Percentiles rank a stretch among this genome's conserved stretches.
phyloP scores from a whole-genome alignment of 2,888 invertebrate genomes.

The Agonopterix alstromeriana region DNA sequence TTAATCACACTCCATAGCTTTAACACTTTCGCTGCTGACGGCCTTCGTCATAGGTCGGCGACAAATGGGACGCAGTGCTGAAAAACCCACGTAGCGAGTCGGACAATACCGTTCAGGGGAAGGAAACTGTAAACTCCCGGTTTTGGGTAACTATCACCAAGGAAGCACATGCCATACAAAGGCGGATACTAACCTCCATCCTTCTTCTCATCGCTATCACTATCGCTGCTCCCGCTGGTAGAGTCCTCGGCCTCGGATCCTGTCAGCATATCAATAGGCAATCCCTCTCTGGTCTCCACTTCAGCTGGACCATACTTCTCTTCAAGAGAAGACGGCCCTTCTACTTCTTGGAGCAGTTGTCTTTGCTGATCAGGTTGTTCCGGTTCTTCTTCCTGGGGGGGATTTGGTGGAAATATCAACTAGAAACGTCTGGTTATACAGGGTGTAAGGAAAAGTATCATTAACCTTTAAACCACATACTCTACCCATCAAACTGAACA shows the following conservation, averaged over 20 bases:
- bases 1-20: no score
- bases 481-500: no score
- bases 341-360: constrained; percentile 13
- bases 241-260: constrained; percentile 52
- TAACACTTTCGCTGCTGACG: no score
- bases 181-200: constrained; percentile 3
- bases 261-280: constrained; percentile 44
- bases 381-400: constrained; percentile 21
- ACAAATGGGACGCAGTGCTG: no score
- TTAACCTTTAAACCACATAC: no score
- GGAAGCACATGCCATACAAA: not conserved
- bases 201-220: constrained; percentile 17
- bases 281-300: constrained; percentile 34
- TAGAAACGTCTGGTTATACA: no score
- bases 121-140: no score
- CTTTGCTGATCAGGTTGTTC: constrained; percentile 6
- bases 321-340: constrained; percentile 23
- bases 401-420: no score
- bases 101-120: not conserved
- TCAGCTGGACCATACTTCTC: constrained; percentile 23
- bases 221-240: constrained; percentile 44
- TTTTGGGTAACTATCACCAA: no score
- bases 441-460: no score
- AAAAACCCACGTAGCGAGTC: no score
- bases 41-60: no score